phyloP scores from a whole-genome alignment of 2,888 invertebrate genomes.

The Rotaria socialis region DNA sequence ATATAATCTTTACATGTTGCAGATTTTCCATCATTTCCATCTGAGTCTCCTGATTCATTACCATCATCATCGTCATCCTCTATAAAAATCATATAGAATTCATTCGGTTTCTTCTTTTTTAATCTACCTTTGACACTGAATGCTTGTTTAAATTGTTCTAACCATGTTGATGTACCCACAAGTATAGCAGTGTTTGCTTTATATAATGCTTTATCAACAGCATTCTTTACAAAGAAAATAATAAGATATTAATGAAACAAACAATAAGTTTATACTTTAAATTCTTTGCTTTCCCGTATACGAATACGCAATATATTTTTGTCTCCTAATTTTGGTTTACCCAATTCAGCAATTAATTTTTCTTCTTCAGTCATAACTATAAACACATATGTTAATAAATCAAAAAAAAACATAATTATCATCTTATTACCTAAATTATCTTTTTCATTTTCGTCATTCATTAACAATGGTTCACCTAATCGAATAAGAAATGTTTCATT shows the following conservation, averaged over 20 bases:
- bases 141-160: slow-evolving; percentile 94
- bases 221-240: slow-evolving; percentile 67
- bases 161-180: slow-evolving; percentile 90
- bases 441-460: not conserved
- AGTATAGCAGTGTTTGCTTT: slow-evolving; percentile 86
- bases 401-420: not conserved
- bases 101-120: too few relatives aligned
- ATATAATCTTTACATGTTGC: slow-evolving; percentile 87
- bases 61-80: slow-evolving; percentile 53
- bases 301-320: slow-evolving; percentile 77
- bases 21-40: slow-evolving; percentile 59
- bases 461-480: slow-evolving; percentile 71
- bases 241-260: not conserved
- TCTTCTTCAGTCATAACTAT: slow-evolving; percentile 54
- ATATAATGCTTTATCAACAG: slow-evolving; percentile 94
- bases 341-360: slow-evolving; percentile 65
- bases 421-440: not conserved
- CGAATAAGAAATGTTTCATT: slow-evolving; percentile 87
- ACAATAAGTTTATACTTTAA: slow-evolving; percentile 71
- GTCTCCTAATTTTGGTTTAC: slow-evolving; percentile 84
- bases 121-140: slow-evolving; percentile 75
- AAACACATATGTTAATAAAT: not conserved
- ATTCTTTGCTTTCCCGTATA: slow-evolving; percentile 95
- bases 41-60: slow-evolving; percentile 51
- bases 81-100: not conserved